These are phyloP conservation scores for Tinea semifulvella DNA, from an alignment of 2,888 invertebrate species.

Conservation along the genomic window DNA sequence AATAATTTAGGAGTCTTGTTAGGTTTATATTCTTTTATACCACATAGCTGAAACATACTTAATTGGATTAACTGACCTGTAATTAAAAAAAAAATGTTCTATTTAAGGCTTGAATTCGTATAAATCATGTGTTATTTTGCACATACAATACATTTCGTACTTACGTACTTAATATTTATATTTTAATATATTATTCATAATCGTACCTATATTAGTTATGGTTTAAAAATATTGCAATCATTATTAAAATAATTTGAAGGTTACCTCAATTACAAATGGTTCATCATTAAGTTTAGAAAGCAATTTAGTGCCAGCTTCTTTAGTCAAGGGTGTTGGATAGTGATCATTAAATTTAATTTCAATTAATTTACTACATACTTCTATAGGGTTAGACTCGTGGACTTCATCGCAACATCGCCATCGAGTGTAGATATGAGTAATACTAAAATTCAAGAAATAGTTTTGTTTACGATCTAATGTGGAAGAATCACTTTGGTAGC, in stretches of 20 bases:
- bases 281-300: conserved; percentile 32
- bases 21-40: not conserved
- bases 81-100: not conserved
- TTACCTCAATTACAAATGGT: conserved; percentile 37
- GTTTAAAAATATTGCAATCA: too few species aligned
- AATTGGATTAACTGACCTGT: not conserved
- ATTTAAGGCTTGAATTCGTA: not conserved
- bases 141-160: not conserved
- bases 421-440: conserved; percentile 38
- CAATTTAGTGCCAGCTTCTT: conserved; percentile 23
- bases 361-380: conserved; percentile 20
- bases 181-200: too few species aligned
- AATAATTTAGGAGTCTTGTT: not conserved
- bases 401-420: conserved; percentile 34
- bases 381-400: conserved; percentile 28
- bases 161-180: too few species aligned
- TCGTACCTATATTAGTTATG: too few species aligned
- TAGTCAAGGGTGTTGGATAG: conserved; percentile 29
- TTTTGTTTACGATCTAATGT: not conserved
- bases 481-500: too few species aligned
- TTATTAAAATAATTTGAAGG: not conserved
- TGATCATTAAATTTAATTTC: conserved; percentile 35
- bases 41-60: not conserved
- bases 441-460: conserved; percentile 24
- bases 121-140: not conserved